These are phyloP conservation scores for Cynoglossus semilaevis DNA, from an alignment of 2,113 vertebrate genomes.

Conservation along the genomic window DNA sequence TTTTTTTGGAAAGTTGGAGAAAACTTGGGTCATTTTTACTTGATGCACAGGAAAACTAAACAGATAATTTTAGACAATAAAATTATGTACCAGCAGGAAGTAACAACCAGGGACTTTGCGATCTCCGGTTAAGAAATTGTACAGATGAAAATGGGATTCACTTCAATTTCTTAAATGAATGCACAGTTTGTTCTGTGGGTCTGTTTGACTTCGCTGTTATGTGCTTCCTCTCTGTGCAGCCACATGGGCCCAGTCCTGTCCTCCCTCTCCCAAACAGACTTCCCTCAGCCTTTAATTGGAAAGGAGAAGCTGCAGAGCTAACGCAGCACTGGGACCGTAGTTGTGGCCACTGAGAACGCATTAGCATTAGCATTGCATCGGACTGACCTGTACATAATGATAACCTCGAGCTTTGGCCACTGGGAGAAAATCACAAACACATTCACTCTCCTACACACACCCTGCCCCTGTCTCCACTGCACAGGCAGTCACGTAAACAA, in stretches of 20 bases:
- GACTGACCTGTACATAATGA: conserved; percentile 70
- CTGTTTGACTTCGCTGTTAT: conserved; percentile 58
- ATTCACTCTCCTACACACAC: conserved; percentile 25
- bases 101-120: conserved; percentile 17
- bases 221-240: conserved; percentile 51
- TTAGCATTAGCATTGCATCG: conserved; percentile 69
- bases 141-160: conserved; percentile 40
- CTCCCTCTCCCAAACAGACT: conserved; percentile 50
- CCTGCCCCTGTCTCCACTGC: conserved; percentile 21
- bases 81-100: neutral
- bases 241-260: conserved; percentile 48
- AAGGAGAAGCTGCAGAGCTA: conserved; percentile 58
- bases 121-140: conserved; percentile 30
- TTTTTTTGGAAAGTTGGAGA: no score
- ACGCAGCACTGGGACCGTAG: conserved; percentile 52
- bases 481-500: conserved; percentile 68
- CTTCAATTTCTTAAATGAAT: conserved; percentile 32
- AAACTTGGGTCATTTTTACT: no score
- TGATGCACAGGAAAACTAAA: conserved; percentile 4
- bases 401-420: conserved; percentile 68
- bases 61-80: neutral
- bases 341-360: conserved; percentile 66
- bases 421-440: conserved; percentile 51
- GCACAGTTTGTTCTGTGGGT: conserved; percentile 50
- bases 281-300: conserved; percentile 68